phyloP scores from a whole-genome alignment of 1,140 invertebrate species.

The Solen grandis region DNA sequence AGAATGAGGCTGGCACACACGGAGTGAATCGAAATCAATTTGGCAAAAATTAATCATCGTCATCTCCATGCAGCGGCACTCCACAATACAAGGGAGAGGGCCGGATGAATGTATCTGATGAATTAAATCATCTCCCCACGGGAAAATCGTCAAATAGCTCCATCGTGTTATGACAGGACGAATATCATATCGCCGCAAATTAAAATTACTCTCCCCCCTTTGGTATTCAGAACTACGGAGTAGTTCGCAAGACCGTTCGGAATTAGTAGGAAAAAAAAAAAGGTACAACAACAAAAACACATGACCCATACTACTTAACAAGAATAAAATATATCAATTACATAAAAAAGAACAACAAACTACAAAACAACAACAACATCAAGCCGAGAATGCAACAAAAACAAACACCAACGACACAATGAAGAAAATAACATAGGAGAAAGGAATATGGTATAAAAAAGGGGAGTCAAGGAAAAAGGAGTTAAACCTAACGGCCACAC shows the following conservation, averaged over 20 bases:
- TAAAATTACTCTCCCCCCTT: conserved; percentile 30
- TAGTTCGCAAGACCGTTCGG: neutral
- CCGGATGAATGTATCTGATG: conserved; percentile 29
- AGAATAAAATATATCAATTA: neutral
- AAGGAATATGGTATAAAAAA: no score
- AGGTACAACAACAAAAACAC: neutral
- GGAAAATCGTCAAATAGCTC: conserved; percentile 44
- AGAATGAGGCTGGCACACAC: no score
- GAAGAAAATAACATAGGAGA: no score
- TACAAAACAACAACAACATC: neutral
- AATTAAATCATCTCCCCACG: conserved; percentile 44
- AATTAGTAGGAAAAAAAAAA: neutral
- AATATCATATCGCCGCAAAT: conserved; percentile 52
- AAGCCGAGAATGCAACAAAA: no score
- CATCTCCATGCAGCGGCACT: neutral
- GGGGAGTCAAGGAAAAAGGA: no score
- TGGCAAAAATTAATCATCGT: conserved; percentile 33
- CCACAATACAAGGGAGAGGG: conserved; percentile 17
- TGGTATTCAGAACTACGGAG: neutral
- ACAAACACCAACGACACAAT: no score
- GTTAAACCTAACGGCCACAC: no score
- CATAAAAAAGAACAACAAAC: neutral
- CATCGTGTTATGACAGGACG: conserved; percentile 49
- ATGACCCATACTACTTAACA: neutral
- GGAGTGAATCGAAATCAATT: conserved; percentile 37